Evolutionary conservation across 2,113 vertebrate species (phyloP).

Genomic region (Clarias gariepinus): DNA sequence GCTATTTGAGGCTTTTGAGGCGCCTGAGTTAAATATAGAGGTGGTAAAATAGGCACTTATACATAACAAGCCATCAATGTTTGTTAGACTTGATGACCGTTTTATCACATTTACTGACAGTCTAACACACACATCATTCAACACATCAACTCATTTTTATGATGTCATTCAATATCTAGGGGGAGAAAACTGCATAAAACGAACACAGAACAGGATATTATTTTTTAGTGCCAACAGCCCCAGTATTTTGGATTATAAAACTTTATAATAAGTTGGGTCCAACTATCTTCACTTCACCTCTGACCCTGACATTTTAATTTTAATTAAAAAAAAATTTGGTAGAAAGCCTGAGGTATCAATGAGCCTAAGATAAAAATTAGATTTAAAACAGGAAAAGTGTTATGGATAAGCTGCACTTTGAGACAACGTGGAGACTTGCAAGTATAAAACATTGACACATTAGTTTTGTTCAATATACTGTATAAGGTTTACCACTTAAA

Average conservation of each 20-base stretch:
- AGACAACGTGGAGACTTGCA: neutral
- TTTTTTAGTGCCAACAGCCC: neutral
- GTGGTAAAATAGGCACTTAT: neutral
- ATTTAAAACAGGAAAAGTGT: neutral
- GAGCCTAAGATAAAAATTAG: no score
- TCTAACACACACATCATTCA: neutral
- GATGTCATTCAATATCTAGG: neutral
- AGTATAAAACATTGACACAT: neutral
- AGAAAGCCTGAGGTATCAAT: neutral
- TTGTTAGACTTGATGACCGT: neutral
- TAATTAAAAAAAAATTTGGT: no score
- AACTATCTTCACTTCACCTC: neutral
- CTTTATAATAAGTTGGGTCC: neutral
- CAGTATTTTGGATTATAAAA: neutral
- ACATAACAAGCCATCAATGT: conserved; percentile 1
- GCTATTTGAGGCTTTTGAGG: neutral
- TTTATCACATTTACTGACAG: neutral
- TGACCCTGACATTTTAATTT: neutral
- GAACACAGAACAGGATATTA: neutral
- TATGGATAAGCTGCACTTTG: neutral
- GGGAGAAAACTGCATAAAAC: neutral
- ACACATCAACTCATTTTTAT: neutral
- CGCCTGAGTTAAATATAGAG: neutral
- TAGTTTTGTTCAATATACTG: neutral
- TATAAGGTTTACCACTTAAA: neutral